Base-by-base conservation (phyloP, 2,113 vertebrate genomes). In the Festucalex cinctus region DNA sequence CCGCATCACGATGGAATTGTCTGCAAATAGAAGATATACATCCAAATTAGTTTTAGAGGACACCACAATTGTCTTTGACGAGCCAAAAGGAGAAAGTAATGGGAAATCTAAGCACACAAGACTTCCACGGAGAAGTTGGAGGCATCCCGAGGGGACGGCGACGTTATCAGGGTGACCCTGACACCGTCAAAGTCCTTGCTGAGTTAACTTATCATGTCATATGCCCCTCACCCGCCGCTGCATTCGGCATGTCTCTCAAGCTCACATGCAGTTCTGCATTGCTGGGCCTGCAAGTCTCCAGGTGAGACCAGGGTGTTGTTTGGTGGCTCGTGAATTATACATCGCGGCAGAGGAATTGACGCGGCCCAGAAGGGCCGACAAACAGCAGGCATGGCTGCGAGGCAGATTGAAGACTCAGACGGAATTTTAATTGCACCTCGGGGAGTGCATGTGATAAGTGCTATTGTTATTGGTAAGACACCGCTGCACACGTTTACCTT, bases 11-110 rank as follows among this genome's bases (percentile, higher is more conserved):
- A 84, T 77, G 85, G 81, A 89, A 88, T 90, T 90, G 80, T 88
- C 87, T 89, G 84, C 88, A 91, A 92, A 92, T 92, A 91, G 90
- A 89, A 90, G 89, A 92, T 90, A 91, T 90, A 89, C 88, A 90
- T 89, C 85, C 85, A 91, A 91, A 91, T 93, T 88, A 90, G 90
- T 89, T 92, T 91, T 92, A 89, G 91, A 91, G 91, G 91, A 90
- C 89, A 89, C 80, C 74, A 82, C 85, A 85, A 74, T 85, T 89
- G 86, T 89, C 83, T 88, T 89, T 91, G 74, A 88, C 79, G 20
- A 80, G 76, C 81, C 56, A 61, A 76, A 80, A 80, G 74, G 77
- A 84, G 81, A 87, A 72, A 85, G 75, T 71, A 82, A 73, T 78
- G 70, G 63, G 76, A 70, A 76, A 81, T 74, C 78, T 60, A 66